Evolutionary conservation across 2,797 vertebrate species (phyloP).

Genomic region (Sebastes flavidus): DNA sequence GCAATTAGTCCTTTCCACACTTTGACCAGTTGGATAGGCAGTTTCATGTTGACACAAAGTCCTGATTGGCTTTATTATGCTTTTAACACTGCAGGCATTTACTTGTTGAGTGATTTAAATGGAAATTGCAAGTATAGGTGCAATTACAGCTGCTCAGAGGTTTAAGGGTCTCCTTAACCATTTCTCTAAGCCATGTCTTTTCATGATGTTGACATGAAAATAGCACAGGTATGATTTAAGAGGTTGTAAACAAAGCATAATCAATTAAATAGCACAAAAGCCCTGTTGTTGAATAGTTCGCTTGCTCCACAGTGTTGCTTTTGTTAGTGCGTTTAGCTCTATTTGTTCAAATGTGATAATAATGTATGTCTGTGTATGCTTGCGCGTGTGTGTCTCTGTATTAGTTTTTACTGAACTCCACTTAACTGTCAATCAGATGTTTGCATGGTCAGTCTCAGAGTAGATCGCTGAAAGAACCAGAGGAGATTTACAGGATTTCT

Average conservation of each 20-base stretch:
- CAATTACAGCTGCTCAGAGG: conserved; percentile 45
- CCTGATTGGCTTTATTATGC: conserved; percentile 40
- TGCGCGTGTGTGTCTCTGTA: conserved; percentile 54
- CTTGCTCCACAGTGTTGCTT: conserved; percentile 66
- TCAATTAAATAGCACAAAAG: conserved; percentile 68
- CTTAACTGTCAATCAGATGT: conserved; percentile 58
- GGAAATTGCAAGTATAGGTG: conserved; percentile 35
- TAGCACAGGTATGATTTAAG: conserved; percentile 51
- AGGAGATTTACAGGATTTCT: conserved; percentile 4
- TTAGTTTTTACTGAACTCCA: conserved; percentile 52
- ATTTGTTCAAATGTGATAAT: conserved; percentile 56
- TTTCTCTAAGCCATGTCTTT: conserved; percentile 61
- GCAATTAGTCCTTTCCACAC: conserved; percentile 40
- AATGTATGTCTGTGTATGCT: conserved; percentile 57
- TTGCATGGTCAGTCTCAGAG: conserved; percentile 65
- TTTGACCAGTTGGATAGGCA: conserved; percentile 1
- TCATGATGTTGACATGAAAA: conserved; percentile 59
- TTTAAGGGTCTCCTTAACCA: conserved; percentile 36
- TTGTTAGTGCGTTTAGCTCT: conserved; percentile 57
- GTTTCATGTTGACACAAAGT: conserved; percentile 35
- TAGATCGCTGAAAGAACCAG: conserved; percentile 36
- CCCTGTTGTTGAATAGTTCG: conserved; percentile 60
- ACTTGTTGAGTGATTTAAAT: conserved; percentile 30
- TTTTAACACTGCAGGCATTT: conserved; percentile 54
- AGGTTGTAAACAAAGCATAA: conserved; percentile 47